Conservation (phyloP, 2,113 vertebrate genomes). For the Picathartes gymnocephalus region DNA sequence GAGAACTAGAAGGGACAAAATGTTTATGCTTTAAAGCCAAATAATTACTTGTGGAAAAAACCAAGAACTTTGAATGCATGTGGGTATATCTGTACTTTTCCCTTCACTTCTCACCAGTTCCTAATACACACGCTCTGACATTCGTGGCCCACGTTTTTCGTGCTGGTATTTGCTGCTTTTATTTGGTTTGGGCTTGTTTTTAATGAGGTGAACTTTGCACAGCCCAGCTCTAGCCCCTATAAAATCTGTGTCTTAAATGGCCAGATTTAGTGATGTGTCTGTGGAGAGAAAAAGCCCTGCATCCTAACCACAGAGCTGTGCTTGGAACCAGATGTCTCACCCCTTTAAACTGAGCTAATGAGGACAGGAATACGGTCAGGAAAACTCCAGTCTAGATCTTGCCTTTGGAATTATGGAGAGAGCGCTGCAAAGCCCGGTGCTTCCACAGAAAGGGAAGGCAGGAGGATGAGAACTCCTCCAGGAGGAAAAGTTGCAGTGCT, state of each 20-base stretch:
- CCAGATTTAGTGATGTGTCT: neutral
- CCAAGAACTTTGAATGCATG: neutral
- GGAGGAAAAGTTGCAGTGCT: neutral
- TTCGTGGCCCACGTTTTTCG: neutral
- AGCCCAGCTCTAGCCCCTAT: slow-evolving; percentile 22
- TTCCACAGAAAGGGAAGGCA: neutral
- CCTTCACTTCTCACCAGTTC: neutral
- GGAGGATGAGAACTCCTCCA: neutral
- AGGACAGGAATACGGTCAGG: neutral
- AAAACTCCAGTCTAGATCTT: neutral
- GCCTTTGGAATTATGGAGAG: neutral
- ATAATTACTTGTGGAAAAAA: neutral
- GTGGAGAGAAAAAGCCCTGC: neutral
- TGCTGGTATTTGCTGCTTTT: neutral
- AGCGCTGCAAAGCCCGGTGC: neutral
- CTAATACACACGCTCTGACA: neutral
- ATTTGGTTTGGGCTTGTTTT: slow-evolving; percentile 37
- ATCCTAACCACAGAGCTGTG: neutral
- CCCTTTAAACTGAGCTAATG: neutral
- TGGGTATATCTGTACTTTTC: neutral
- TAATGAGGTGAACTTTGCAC: slow-evolving; percentile 52
- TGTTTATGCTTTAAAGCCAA: neutral
- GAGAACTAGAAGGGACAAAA: neutral
- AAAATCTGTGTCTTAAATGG: slow-evolving; percentile 3
- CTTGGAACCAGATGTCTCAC: slow-evolving; percentile 18